Conservation (phyloP, 1,140 invertebrate genomes). For the Penaeus chinensis region DNA sequence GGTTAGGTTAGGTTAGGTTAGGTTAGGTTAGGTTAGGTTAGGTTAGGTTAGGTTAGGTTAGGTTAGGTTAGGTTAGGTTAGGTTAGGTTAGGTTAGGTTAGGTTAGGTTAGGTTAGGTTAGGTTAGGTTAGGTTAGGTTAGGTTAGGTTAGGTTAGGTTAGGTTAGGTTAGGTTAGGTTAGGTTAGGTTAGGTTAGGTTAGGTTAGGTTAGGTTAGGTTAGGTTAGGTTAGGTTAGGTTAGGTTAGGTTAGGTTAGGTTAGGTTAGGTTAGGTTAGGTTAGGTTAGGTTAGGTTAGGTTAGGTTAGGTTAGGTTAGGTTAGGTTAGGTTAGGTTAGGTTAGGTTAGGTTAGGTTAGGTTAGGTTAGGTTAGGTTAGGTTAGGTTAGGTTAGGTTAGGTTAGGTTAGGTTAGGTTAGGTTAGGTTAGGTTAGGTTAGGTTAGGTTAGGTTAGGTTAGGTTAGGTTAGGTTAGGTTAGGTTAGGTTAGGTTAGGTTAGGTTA, state of each 20-base stretch:
- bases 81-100: slow-evolving; percentile 30
- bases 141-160: slow-evolving; percentile 10
- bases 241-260: slow-evolving; percentile 5
- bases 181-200: not conserved
- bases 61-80: slow-evolving; percentile 13
- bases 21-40: slow-evolving; percentile 33
- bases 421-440: slow-evolving; percentile 5
- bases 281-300: slow-evolving; percentile 1
- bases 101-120: slow-evolving; percentile 18
- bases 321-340: slow-evolving; percentile 10
- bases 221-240: slow-evolving; percentile 11
- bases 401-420: not conserved
- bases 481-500: not conserved
- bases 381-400: slow-evolving; percentile 5
- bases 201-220: slow-evolving; percentile 5
- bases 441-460: slow-evolving; percentile 10
- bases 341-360: slow-evolving; percentile 5
- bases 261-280: slow-evolving; percentile 10
- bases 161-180: not conserved
- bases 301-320: slow-evolving; percentile 5
- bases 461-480: slow-evolving; percentile 1
- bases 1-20: no score
- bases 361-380: slow-evolving; percentile 10
- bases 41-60: slow-evolving; percentile 20
- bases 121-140: slow-evolving; percentile 10